A percentile compares a stretch with the other conserved stretches of the same genome.
Evolutionary conservation across 2,888 invertebrate species (phyloP).

Genomic region (Gastrophysa polygoni): DNA sequence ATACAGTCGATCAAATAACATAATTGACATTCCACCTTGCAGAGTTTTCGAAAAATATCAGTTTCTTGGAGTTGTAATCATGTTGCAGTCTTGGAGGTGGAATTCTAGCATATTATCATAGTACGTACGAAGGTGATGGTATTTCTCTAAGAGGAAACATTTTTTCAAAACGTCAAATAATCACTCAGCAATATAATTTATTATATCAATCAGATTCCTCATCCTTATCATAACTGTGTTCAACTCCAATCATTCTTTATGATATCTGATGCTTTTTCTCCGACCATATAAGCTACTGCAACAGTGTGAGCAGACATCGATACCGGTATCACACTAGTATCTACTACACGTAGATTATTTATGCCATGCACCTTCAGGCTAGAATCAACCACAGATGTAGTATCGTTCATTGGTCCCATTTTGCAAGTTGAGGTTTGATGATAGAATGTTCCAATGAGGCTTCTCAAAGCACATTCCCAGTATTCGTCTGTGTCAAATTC

Average conservation of each 20-base stretch:
- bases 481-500: conserved; percentile 59
- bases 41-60: too few relatives aligned
- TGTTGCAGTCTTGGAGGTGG: too few relatives aligned
- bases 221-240: too few relatives aligned
- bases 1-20: too few relatives aligned
- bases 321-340: conserved; percentile 63
- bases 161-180: too few relatives aligned
- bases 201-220: too few relatives aligned
- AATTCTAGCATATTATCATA: too few relatives aligned
- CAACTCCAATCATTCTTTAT: conserved; percentile 53
- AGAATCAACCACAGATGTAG: conserved; percentile 63
- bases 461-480: conserved; percentile 61
- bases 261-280: conserved; percentile 63
- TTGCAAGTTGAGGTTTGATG: conserved; percentile 63
- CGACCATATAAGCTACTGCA: conserved; percentile 63
- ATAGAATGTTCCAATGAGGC: conserved; percentile 59
- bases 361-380: conserved; percentile 61
- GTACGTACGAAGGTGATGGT: too few relatives aligned
- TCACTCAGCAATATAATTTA: too few relatives aligned
- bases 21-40: too few relatives aligned
- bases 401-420: conserved; percentile 62
- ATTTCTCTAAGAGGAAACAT: too few relatives aligned
- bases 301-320: conserved; percentile 62
- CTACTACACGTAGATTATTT: conserved; percentile 60
- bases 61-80: too few relatives aligned